Conservation (phyloP, 2,113 vertebrate genomes). For the Xiphophorus hellerii region DNA sequence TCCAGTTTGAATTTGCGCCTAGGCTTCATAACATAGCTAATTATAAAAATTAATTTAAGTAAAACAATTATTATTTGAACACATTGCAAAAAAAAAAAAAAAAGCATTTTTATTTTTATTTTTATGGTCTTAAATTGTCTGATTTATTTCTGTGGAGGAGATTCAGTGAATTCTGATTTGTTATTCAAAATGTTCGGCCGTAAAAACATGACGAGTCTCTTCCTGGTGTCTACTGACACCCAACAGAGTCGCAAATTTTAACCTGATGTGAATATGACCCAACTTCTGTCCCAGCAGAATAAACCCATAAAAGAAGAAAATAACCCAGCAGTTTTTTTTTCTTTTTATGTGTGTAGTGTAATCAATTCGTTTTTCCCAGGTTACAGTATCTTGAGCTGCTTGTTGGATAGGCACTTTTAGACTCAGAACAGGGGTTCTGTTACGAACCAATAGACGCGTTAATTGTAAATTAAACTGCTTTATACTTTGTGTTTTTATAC, state of each 20-base stretch:
- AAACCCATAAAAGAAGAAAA: neutral
- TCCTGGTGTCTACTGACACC: neutral
- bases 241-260: neutral
- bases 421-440: constrained; percentile 47
- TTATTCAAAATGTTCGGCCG: neutral
- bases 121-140: too few species aligned
- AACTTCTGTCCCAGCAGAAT: neutral
- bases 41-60: neutral
- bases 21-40: neutral
- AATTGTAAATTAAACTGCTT: constrained; percentile 70
- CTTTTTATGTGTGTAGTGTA: constrained; percentile 33
- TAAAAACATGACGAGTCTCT: neutral
- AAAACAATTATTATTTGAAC: neutral
- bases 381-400: constrained; percentile 35
- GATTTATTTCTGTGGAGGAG: neutral
- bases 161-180: neutral
- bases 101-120: too few species aligned
- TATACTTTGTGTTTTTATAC: constrained; percentile 77
- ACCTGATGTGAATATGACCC: neutral
- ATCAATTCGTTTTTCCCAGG: constrained; percentile 43
- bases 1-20: too few species aligned
- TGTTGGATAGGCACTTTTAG: constrained; percentile 41
- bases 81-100: neutral
- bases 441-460: constrained; percentile 52
- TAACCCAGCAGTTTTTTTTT: neutral